phyloP scores from a whole-genome alignment of 2,888 invertebrate genomes.

The Spodoptera exigua region DNA sequence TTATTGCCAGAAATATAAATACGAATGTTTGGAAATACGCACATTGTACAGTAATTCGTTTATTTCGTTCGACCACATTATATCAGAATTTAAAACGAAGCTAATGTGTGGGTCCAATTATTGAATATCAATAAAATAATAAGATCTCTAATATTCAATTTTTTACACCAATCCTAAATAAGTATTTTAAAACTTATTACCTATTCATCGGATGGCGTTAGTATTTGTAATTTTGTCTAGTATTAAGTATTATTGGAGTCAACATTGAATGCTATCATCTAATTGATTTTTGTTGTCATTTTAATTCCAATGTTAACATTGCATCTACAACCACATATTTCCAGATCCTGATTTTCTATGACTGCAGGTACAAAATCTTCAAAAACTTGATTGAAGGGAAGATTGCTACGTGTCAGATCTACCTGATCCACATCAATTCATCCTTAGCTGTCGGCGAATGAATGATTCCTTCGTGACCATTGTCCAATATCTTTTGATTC shows the following conservation, averaged over 20 bases:
- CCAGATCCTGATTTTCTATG: constrained; percentile 20
- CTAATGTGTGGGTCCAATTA: no score
- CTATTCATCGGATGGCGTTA: no score
- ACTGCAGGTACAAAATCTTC: constrained; percentile 50
- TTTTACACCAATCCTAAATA: no score
- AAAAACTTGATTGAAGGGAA: constrained; percentile 73
- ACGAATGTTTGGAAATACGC: constrained; percentile 5
- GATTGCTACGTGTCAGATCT: constrained; percentile 80
- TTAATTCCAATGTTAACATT: not conserved
- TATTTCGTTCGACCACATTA: not conserved
- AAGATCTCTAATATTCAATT: no score
- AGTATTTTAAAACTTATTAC: no score
- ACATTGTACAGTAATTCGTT: constrained; percentile 1
- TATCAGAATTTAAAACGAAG: not conserved
- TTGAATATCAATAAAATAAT: no score
- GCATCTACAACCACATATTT: not conserved
- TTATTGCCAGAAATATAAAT: constrained; percentile 35
- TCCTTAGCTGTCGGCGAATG: constrained; percentile 70
- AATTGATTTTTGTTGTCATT: not conserved
- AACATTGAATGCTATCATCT: no score
- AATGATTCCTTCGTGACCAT: constrained; percentile 84
- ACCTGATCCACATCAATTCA: constrained; percentile 83
- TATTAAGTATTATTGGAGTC: no score
- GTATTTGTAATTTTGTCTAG: no score
- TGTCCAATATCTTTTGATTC: constrained; percentile 88